phyloP scores from a whole-genome alignment of 2,113 vertebrate genomes.

The Hylia prasina region DNA sequence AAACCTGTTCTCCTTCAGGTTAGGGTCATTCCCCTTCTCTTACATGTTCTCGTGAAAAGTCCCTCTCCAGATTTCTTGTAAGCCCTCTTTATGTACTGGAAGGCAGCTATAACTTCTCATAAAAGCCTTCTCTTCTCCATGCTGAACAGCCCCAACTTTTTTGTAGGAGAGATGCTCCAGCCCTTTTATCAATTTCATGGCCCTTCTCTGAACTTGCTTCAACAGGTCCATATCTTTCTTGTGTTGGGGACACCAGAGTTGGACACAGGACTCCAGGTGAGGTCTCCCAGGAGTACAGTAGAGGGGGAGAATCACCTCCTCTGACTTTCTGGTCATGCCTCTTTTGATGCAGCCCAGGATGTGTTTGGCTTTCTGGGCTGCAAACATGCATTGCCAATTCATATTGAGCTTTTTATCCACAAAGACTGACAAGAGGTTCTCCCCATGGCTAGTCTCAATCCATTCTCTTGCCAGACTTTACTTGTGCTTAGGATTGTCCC shows the following conservation, averaged over 20 bases:
- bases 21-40: not conserved
- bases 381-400: not conserved
- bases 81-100: not conserved
- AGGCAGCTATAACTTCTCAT: not conserved
- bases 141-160: not conserved
- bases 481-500: not conserved
- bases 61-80: not conserved
- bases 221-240: not conserved
- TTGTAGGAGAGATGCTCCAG: not conserved
- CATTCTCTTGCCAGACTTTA: not conserved
- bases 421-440: not conserved
- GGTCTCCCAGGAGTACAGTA: not conserved
- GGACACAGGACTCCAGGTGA: not conserved
- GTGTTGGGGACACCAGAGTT: not conserved
- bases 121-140: not conserved
- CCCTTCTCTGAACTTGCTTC: not conserved
- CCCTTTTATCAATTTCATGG: not conserved
- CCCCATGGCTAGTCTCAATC: accelerated
- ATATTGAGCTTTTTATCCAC: not conserved
- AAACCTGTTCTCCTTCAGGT: not conserved
- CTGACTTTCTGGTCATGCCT: not conserved
- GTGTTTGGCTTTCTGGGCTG: not conserved
- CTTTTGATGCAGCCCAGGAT: not conserved
- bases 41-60: not conserved
- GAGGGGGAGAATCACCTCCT: not conserved